Evolutionary conservation across 2,113 vertebrate genomes (phyloP), one percentile per base, ranked within the genome.

Genomic region (Nycticebus coucang): DNA sequence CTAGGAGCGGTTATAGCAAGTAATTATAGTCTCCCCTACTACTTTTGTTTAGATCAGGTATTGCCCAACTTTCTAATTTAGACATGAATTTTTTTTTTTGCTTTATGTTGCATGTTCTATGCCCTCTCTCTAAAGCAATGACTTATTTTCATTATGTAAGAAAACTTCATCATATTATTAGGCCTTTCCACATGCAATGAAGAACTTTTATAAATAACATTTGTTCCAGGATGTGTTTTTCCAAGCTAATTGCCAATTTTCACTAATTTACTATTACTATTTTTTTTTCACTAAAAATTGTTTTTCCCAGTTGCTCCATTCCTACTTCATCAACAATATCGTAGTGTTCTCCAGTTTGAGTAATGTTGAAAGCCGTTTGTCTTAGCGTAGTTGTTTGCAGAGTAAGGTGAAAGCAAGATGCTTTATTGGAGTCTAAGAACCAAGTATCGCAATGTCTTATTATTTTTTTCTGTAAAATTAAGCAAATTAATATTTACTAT

Each of bases 11-110:
- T 88, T 88, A 92, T 97, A 89, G 89, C 83, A 97, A 96, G 94
- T 97, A 97, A 98, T 98, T 98, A 97, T 69, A 68, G 53, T 93
- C 79, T 13, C 17, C 5, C 66, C 83, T 95, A 74, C 85, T 85
- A 41, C 95, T 96, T 98, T 50, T 59, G 81, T 89, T 98, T 85
- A 80, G 50, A 78, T 98, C 86, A 98, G 59, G 84, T 62, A 94
- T 66, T 89, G 69, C 55, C 41, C 86, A 85, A 71, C 22, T 86
- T 95, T 86, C 12, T 81, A 97, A 97, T 96, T 91, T 30, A 79
- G 9, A 50, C 41, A 37, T 97, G 90, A 71, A 13, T 41, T 41
- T 41, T 93, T 66, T 72, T 79, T 12, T 83, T 45, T 45, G 15
- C 10, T 2, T 68, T 93, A n/a, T 41, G 4, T 96, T 96, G 66